Base-by-base conservation (phyloP, 1,140 invertebrate genomes). In the Aphis craccivora region DNA sequence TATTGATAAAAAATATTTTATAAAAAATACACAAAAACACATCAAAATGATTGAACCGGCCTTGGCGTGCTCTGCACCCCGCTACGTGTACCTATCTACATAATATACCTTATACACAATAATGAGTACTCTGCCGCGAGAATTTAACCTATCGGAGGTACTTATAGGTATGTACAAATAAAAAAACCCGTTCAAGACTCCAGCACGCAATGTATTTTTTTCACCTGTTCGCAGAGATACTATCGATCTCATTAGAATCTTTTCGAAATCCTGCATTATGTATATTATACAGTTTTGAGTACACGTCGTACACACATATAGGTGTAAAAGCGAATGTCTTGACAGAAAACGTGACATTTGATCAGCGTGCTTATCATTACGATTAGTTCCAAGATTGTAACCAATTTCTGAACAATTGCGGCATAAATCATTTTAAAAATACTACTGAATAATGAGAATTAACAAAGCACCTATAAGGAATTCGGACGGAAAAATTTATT, bases 291-390 rank as follows among this genome's bases (percentile, higher is more conserved):
- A 37, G 37, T 20, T n/a, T 76, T n/a, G n/a, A 67, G 20, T 22
- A 37, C 6, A 81, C 35, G 3, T 40, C 35, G 3, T 40, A 40
- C 2, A 14, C 35, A 81, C 37, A 14, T 7, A 81, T 81, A 18
- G n/a, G 18, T 35, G 35, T 40, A 84, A 40, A 84, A 84, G 87
- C 51, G 87, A 22, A 45, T 81, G 40, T 92, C 51, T 83, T 37
- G 20, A 51, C 22, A 91, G n/a, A 48, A 92, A 93, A 93, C 91
- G 91, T 93, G 81, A 86, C 91, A 86, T 93, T 93, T 83, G 55
- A 55, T 30, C 25, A 48, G 30, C 35, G 35, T 43, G 84, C 25
- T 86, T 53, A 93, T 86, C 55, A 45, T 93, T 43, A 67, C 53
- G 48, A 93, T 93, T 84, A 25, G 76, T 84, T 93, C 81, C 48